Evolutionary conservation across 2,113 vertebrate genomes (phyloP), one percentile per base, ranked within the genome.

Genomic region (Geococcyx californianus): DNA sequence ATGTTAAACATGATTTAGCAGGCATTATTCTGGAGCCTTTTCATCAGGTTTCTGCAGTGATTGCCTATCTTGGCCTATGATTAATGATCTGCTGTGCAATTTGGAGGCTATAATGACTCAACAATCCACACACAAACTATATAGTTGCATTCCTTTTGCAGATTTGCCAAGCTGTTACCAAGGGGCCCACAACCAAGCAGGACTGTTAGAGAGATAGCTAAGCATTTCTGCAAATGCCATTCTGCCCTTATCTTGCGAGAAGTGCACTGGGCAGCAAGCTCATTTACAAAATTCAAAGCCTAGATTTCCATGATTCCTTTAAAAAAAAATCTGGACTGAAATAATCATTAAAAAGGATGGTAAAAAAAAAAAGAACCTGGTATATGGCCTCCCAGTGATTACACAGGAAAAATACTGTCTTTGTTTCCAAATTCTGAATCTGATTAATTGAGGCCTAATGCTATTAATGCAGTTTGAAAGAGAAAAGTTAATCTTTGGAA

Each of bases 1-100:
- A 98, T 98, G 98, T 98, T 98, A 98, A 98, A 98, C 98, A 97
- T 98, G 98, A 98, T 98, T 98, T 98, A 96, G 89, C 97, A 96
- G 96, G 98, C 98, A 98, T 98, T 98, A 98, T 98, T 98, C 98
- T 83, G 97, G 94, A 79, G 96, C 88, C 98, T 98, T 98, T 98
- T 98, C 98, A 97, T 98, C 84, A 88, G 96, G 80, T 97, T 96
- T 98, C 97, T 63, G 94, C 96, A 73, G 97, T 94, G 98, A 98
- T 98, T 98, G 98, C 98, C 98, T 98, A 98, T 98, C 98, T 98
- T 98, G 98, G 97, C 97, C 98, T 98, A 97, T 98, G 98, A 98
- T 98, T 99, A 98, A 99, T 98, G 98, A 98, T 98, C 98, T 97
- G 98, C 98, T 98, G 96, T 97, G 98, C 98, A 98, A 98, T 98